Percentiles rank a stretch among this genome's conserved stretches.
Evolutionary conservation across 2,797 vertebrate species (phyloP).

Genomic region (Gouania willdenowi): DNA sequence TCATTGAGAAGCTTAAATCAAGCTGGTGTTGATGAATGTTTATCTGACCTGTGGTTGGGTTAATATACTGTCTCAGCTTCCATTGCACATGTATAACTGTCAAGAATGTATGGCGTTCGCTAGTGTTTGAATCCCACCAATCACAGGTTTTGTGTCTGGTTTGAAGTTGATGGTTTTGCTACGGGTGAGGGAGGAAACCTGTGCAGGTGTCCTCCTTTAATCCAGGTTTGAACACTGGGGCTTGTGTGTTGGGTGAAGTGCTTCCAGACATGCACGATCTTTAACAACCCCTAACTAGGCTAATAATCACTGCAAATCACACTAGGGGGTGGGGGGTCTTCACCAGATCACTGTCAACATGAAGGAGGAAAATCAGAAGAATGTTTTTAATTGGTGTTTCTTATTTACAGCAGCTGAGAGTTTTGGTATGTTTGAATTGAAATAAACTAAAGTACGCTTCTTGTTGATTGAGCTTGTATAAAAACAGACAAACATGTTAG

Average conservation of each 20-base stretch:
- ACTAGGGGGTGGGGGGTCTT: constrained; percentile 6
- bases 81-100: constrained; percentile 11
- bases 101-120: constrained; percentile 20
- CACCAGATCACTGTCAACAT: too few relatives aligned
- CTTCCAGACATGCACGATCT: constrained; percentile 71
- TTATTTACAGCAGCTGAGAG: too few relatives aligned
- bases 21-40: constrained; percentile 31
- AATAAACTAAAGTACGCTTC: too few relatives aligned
- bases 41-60: constrained; percentile 27
- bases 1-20: constrained; percentile 15
- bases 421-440: too few relatives aligned
- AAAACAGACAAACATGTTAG: too few relatives aligned
- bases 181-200: constrained; percentile 20
- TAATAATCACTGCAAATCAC: constrained; percentile 65
- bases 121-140: constrained; percentile 26
- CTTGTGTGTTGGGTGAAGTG: constrained; percentile 59
- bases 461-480: too few relatives aligned
- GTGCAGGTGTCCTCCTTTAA: constrained; percentile 27
- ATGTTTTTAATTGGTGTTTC: too few relatives aligned
- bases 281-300: constrained; percentile 47
- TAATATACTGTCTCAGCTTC: constrained; percentile 38
- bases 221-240: constrained; percentile 37
- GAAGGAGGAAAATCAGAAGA: too few relatives aligned
- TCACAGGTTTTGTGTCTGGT: constrained; percentile 32
- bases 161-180: constrained; percentile 21